Conservation (phyloP, 2,797 vertebrate species). For the Clarias laeviceps region DNA sequence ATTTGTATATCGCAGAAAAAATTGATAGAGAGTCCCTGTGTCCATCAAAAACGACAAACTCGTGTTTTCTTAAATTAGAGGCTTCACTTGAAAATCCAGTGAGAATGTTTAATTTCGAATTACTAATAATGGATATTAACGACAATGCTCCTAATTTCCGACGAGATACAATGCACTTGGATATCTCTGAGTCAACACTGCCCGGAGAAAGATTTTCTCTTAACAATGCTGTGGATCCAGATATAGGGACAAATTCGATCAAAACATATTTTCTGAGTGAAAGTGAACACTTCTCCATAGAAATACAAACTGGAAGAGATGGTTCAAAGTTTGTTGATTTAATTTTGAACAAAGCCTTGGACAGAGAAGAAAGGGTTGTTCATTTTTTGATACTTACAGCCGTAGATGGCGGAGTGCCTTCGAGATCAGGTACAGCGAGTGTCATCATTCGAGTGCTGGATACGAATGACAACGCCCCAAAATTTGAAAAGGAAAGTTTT, state of each 20-base stretch:
- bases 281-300: constrained; percentile 48
- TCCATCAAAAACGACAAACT: neutral
- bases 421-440: constrained; percentile 51
- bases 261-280: constrained; percentile 48
- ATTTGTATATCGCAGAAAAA: constrained; percentile 63
- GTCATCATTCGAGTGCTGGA: constrained; percentile 52
- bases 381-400: constrained; percentile 51
- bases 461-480: constrained; percentile 60
- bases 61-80: constrained; percentile 65
- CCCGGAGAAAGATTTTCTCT: constrained; percentile 55
- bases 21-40: constrained; percentile 67
- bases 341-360: constrained; percentile 43
- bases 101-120: constrained; percentile 63
- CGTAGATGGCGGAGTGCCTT: constrained; percentile 49
- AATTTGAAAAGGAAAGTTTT: constrained; percentile 53
- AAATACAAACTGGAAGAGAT: constrained; percentile 43
- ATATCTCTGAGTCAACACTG: constrained; percentile 52
- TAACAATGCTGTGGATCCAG: constrained; percentile 53
- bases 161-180: constrained; percentile 45
- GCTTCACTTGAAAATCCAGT: constrained; percentile 61
- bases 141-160: constrained; percentile 56
- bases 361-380: constrained; percentile 32
- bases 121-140: constrained; percentile 58
- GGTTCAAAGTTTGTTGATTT: constrained; percentile 45
- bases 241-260: constrained; percentile 47